phyloP scores from a whole-genome alignment of 2,113 vertebrate species.

The Patagioenas fasciata region DNA sequence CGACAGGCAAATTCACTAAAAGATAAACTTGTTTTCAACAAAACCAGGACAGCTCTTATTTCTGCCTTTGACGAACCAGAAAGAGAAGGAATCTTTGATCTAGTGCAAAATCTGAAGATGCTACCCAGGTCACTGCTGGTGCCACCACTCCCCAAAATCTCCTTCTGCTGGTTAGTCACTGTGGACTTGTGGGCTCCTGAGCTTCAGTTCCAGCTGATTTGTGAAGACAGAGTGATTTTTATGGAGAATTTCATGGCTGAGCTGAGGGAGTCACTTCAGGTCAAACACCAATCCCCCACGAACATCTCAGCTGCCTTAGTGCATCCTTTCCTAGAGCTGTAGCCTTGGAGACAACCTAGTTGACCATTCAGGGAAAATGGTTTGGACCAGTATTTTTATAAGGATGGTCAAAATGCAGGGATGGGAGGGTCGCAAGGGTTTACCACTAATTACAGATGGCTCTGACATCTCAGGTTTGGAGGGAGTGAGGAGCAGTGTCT shows the following conservation, averaged over 20 bases:
- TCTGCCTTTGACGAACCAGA: background rate
- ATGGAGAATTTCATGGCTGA: background rate
- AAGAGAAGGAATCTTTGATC: background rate
- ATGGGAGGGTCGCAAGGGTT: background rate
- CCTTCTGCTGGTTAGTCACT: background rate
- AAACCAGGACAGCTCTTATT: background rate
- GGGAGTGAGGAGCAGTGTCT: background rate
- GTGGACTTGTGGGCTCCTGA: background rate
- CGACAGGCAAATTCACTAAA: no score
- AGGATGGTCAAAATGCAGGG: background rate
- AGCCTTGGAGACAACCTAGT: background rate
- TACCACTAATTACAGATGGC: background rate
- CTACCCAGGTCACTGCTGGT: background rate
- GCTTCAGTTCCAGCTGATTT: background rate
- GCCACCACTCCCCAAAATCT: background rate
- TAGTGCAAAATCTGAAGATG: background rate
- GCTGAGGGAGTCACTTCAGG: background rate
- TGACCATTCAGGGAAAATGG: background rate
- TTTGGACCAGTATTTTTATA: background rate
- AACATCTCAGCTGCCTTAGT: background rate
- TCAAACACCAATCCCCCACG: rapidly evolving
- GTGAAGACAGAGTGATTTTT: background rate
- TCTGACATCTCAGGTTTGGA: background rate
- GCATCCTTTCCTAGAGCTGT: background rate
- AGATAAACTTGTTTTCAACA: no score